These are phyloP conservation scores for Drosophila mercatorum DNA, from an alignment of 2,888 invertebrate species.

Conservation along the genomic window DNA sequence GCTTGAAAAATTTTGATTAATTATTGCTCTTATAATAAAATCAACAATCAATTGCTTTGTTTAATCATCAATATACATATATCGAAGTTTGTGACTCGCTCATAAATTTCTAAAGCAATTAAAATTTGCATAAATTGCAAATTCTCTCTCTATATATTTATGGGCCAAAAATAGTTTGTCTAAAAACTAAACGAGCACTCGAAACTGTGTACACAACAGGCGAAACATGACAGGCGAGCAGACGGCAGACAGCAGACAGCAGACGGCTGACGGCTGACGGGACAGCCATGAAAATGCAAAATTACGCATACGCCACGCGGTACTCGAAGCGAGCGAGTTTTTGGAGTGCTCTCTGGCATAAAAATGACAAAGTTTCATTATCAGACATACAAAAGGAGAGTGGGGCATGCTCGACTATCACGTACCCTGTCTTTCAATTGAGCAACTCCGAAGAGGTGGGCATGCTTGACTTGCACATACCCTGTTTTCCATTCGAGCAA, in stretches of 20 bases:
- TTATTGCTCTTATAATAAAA: not conserved
- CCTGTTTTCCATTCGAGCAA: not conserved
- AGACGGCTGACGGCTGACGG: slow-evolving; percentile 6
- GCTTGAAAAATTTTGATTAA: not conserved
- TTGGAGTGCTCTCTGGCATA: slow-evolving; percentile 60
- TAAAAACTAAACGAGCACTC: slow-evolving; percentile 72
- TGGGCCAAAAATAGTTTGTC: slow-evolving; percentile 26
- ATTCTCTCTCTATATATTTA: slow-evolving; percentile 39
- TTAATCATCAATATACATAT: slow-evolving; percentile 1
- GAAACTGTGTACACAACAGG: slow-evolving; percentile 41
- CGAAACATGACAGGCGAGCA: slow-evolving; percentile 61
- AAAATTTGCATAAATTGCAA: slow-evolving; percentile 74
- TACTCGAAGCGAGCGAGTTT: slow-evolving; percentile 48
- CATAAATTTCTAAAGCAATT: slow-evolving; percentile 71
- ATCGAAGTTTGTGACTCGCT: not conserved
- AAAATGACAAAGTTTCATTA: slow-evolving; percentile 59
- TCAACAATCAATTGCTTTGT: slow-evolving; percentile 2
- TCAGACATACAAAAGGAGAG: slow-evolving; percentile 12
- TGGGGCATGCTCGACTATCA: not conserved
- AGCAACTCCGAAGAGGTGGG: not conserved
- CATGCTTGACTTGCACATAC: not conserved
- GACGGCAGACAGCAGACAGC: not conserved
- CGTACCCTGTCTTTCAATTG: not conserved
- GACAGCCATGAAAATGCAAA: slow-evolving; percentile 50
- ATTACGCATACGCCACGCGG: slow-evolving; percentile 64